Percentiles rank a stretch among this genome's conserved stretches.
phyloP scores from a whole-genome alignment of 2,888 invertebrate species.

The Orchesellides sinensis region DNA sequence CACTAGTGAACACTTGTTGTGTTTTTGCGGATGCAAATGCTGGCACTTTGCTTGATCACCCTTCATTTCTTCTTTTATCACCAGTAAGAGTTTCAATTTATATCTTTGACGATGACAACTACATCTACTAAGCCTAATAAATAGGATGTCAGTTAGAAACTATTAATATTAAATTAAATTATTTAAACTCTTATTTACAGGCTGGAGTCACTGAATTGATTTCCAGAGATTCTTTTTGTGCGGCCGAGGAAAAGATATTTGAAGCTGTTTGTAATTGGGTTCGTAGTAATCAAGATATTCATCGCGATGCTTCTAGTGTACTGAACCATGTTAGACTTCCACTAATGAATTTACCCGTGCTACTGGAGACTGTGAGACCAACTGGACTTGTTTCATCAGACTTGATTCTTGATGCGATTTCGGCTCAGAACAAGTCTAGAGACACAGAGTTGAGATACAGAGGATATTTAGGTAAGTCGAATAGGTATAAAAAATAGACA shows the following conservation, averaged over 20 bases:
- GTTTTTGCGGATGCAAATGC: conserved; percentile 95
- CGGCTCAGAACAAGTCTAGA: conserved; percentile 87
- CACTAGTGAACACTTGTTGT: conserved; percentile 87
- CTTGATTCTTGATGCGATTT: conserved; percentile 95
- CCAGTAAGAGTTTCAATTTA: conserved; percentile 80
- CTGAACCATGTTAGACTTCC: conserved; percentile 84
- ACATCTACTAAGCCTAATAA: too few species aligned
- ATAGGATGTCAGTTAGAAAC: too few species aligned
- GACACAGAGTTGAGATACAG: conserved; percentile 90
- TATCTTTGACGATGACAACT: too few species aligned
- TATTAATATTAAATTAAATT: background rate
- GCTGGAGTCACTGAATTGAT: conserved; percentile 90
- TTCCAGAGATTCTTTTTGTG: conserved; percentile 79
- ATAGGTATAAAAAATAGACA: too few species aligned
- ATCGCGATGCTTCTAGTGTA: conserved; percentile 75
- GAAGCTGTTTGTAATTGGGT: conserved; percentile 79
- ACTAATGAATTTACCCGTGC: conserved; percentile 90
- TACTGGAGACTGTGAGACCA: conserved; percentile 92
- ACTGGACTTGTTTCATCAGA: conserved; percentile 92
- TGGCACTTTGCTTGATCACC: conserved; percentile 87
- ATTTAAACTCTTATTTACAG: conserved; percentile 76
- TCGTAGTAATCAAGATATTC: conserved; percentile 84
- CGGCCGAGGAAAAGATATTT: conserved; percentile 95
- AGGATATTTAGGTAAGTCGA: conserved; percentile 81
- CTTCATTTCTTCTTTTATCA: conserved; percentile 90